Conservation (phyloP, 2,797 vertebrate species). For the Oreochromis grahami region DNA sequence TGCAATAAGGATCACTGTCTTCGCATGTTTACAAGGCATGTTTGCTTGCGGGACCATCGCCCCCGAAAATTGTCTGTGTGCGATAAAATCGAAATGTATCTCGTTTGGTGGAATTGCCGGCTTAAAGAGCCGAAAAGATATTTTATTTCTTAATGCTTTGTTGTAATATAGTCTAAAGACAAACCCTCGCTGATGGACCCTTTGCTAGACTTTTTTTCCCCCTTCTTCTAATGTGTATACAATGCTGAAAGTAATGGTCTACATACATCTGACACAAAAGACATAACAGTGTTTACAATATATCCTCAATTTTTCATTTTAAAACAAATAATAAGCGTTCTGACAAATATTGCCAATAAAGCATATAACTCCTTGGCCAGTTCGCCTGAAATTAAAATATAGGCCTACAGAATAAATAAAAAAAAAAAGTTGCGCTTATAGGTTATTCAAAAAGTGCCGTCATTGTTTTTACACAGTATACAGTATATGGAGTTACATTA, state of each 20-base stretch:
- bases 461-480: slow-evolving; percentile 75
- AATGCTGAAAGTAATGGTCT: slow-evolving; percentile 90
- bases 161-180: slow-evolving; percentile 59
- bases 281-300: slow-evolving; percentile 79
- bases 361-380: slow-evolving; percentile 80
- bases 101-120: slow-evolving; percentile 34
- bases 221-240: slow-evolving; percentile 82
- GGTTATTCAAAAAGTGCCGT: slow-evolving; percentile 94
- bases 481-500: slow-evolving; percentile 41
- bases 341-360: slow-evolving; percentile 99
- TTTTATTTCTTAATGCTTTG: slow-evolving; percentile 67
- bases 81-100: slow-evolving; percentile 28
- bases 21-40: not conserved
- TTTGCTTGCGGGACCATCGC: not conserved
- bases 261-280: slow-evolving; percentile 75
- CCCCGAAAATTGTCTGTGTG: not conserved
- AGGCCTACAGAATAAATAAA: not conserved
- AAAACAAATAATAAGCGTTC: slow-evolving; percentile 77
- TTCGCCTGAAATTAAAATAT: slow-evolving; percentile 81
- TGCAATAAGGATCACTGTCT: not conserved
- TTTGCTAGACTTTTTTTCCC: slow-evolving; percentile 55
- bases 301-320: slow-evolving; percentile 74
- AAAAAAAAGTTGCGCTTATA: slow-evolving; percentile 77
- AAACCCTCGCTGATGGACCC: slow-evolving; percentile 51
- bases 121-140: slow-evolving; percentile 66